phyloP scores from a whole-genome alignment of 2,113 vertebrate genomes.

The Collichthys lucidus region DNA sequence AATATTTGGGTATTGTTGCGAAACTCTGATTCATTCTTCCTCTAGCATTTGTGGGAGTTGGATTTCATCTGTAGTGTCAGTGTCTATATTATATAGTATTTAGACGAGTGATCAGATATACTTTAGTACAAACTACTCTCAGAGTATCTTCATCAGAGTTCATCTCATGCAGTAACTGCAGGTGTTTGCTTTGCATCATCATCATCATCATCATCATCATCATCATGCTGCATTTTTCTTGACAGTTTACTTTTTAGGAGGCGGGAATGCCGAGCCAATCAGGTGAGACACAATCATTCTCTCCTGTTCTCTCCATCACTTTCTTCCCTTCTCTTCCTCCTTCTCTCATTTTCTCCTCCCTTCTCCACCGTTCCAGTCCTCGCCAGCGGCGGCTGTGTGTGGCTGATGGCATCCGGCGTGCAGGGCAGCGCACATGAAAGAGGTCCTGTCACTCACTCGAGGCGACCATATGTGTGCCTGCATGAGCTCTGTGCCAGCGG shows the following conservation, averaged over 20 bases:
- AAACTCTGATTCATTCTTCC: background rate
- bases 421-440: slow-evolving; percentile 78
- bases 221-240: background rate
- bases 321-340: background rate
- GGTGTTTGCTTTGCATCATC: too few relatives aligned
- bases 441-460: slow-evolving; percentile 86
- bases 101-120: background rate
- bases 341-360: background rate
- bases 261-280: slow-evolving; percentile 4
- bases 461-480: slow-evolving; percentile 87
- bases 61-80: too few relatives aligned
- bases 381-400: slow-evolving; percentile 68
- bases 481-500: slow-evolving; percentile 83
- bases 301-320: slow-evolving; percentile 15
- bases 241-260: slow-evolving; percentile 14
- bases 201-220: too few relatives aligned
- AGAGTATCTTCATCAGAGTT: background rate
- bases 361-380: slow-evolving; percentile 40
- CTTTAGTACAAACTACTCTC: background rate
- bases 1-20: background rate
- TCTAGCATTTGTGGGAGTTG: background rate
- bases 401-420: slow-evolving; percentile 82
- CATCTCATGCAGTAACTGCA: background rate
- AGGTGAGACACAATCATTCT: background rate
- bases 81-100: background rate